Base-by-base conservation (phyloP, 2,888 invertebrate genomes). In the Glaucopsyche alexis region DNA sequence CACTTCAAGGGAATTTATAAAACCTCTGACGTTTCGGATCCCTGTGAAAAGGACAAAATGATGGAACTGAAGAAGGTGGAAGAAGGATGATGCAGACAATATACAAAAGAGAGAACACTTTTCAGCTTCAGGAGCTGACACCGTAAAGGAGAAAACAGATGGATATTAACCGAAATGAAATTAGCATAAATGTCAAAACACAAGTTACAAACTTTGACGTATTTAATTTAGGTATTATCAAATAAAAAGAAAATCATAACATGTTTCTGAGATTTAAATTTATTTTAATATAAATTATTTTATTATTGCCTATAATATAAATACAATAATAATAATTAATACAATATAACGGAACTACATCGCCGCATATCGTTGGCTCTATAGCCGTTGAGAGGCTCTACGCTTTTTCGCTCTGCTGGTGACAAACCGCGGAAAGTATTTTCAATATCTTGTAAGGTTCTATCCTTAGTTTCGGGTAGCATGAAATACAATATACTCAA, bases 381-480 rank as follows among this genome's bases (percentile, higher is more conserved):
- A 29, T 83, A 80, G 2, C 80, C 82, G 65, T 86, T 88, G 9
- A 91, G 78, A 5, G 90, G 90, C 42, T 86, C 82, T 0, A 80
- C 75, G 75, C 83, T 83, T 76, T 82, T 85, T 0, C 78, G 76
- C 71, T 90, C 90, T 2, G 78, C 80, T 1, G 81, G 74, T 1
- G 83, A 78, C 4, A 81, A 49, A 0, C 89, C 91, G 77, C 87
- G 84, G 77, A 94, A 94, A 60, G 82, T 83, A 60, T 94, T 94
- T 78, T 95, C 95, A 73, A 96, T 96, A 80, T 96, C 95, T 72
- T 94, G 91, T 13, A 96, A 88, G 7, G 95, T 94, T 75, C 93
- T 95, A 71, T 95, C 94, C 76, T 95, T 95, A 0, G 96, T 96
- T 83, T 96, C 95, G 0, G 96, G 96, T 73, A 96, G 84, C 81